phyloP scores from a whole-genome alignment of 92 coral and sea anemone genomes.

The Hydrozoanthus gracilis region DNA sequence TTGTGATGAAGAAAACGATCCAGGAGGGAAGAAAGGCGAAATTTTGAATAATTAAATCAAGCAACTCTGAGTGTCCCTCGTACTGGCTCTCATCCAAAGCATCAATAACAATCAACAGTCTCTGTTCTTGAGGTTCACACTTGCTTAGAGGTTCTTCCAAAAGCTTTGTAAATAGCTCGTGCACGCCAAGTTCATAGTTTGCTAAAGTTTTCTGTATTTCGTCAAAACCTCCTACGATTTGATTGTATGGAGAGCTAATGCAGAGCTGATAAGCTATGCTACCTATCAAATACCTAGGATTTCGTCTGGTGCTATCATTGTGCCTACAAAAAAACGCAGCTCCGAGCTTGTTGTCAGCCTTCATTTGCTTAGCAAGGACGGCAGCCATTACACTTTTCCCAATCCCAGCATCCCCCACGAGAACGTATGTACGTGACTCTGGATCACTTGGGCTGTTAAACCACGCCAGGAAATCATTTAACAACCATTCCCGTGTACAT shows the following conservation, averaged over 20 bases:
- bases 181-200: conserved; percentile 43
- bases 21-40: conserved; percentile 60
- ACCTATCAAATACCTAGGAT: conserved; percentile 63
- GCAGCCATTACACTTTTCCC: conserved; percentile 72
- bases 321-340: conserved; percentile 66
- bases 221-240: conserved; percentile 38
- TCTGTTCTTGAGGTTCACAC: conserved; percentile 5
- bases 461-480: conserved; percentile 52
- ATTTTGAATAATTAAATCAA: conserved; percentile 37
- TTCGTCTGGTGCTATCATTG: conserved; percentile 54
- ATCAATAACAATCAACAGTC: conserved; percentile 58
- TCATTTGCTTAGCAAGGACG: conserved; percentile 49
- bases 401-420: conserved; percentile 68
- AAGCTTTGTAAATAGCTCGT: conserved; percentile 58
- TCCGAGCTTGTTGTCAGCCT: conserved; percentile 28
- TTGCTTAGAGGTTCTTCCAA: conserved; percentile 59
- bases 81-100: conserved; percentile 63
- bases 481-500: conserved; percentile 61
- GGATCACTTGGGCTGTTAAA: conserved; percentile 36
- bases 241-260: conserved; percentile 28
- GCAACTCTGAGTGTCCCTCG: conserved; percentile 58
- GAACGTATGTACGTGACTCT: conserved; percentile 60
- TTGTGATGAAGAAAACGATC: conserved; percentile 65
- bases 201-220: conserved; percentile 42
- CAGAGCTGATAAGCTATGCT: conserved; percentile 52